These are phyloP conservation scores for Denticeps clupeoides DNA, from an alignment of 2,797 vertebrate species.

Conservation along the genomic window DNA sequence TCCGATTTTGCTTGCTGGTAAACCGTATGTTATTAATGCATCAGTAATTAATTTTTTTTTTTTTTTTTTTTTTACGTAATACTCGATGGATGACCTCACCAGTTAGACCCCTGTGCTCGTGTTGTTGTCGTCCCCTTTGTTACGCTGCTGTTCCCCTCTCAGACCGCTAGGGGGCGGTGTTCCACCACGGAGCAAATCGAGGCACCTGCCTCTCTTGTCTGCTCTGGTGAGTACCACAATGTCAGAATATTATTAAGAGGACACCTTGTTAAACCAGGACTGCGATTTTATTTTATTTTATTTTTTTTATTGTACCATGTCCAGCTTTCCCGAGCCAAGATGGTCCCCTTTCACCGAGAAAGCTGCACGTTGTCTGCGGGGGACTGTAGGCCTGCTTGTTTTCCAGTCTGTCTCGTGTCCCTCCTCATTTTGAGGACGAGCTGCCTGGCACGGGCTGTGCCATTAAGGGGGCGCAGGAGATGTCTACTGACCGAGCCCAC, in stretches of 20 bases:
- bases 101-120: no score
- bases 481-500: no score
- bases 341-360: no score
- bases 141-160: not conserved
- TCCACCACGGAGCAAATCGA: not conserved
- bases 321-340: slow-evolving; percentile 4
- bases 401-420: slow-evolving; percentile 23
- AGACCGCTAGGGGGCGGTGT: not conserved
- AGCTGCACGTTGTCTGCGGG: slow-evolving; percentile 18
- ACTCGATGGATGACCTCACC: no score
- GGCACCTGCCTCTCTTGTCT: not conserved
- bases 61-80: no score
- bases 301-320: not conserved
- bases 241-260: slow-evolving; percentile 3
- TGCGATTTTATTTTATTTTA: not conserved
- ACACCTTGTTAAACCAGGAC: slow-evolving; percentile 1
- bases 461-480: no score
- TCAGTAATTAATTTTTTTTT: no score
- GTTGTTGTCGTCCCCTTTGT: not conserved
- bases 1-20: no score
- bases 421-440: slow-evolving; percentile 9
- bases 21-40: no score
- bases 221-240: slow-evolving; percentile 1
- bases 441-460: no score
- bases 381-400: slow-evolving; percentile 14